Base-by-base conservation (phyloP, 2,797 vertebrate genomes). In the Sciaenops ocellatus region DNA sequence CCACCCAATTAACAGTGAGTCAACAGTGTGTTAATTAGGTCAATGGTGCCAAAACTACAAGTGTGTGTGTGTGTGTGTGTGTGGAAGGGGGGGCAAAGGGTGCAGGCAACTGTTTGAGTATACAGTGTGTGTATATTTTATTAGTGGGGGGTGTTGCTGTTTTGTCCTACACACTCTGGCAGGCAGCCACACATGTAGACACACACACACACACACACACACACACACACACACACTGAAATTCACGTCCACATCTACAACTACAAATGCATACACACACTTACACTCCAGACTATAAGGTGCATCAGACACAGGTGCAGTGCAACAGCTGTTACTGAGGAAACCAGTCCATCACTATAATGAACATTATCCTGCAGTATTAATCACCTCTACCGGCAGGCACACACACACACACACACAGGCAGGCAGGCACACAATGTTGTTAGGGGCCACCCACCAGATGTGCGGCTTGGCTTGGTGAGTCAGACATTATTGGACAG, bases 341-440 rank as follows among this genome's bases (percentile, higher is more conserved):
- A 93, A 94, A 80, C 85, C 83, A 57, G 87, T 95, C 92, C 93
- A 94, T 96, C 95, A 95, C 69, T 77, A 62, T 95, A 94, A 95
- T 94, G 90, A 94, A 93, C 77, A 82, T 93, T 90, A 83, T 90
- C 84, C 76, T 71, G 83, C 86, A 80, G 56, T 88, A 95, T 96
- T 91, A 94, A 92, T 95, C 93, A 93, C 90, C 83, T 85, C 59
- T 83, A 82, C 64, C 18, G 11, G 13, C 41, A 28, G 16, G 13
- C 64, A 75, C 73, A 13, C 42, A 20, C 52, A 20, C 17, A 20
- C 64, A 75, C 62, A 65, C 15, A 18, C 75, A 67, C 76, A 48
- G 59, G 34, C 69, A 64, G 24, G 16, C 78, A 63, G 54, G 24
- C 75, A 73, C 72, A 64, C 78, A 62, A 12, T 78, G 79, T 80